Evolutionary conservation across 2,113 vertebrate species (phyloP), one percentile per base, ranked within the genome.

Genomic region (Nyctibius bracteatus): DNA sequence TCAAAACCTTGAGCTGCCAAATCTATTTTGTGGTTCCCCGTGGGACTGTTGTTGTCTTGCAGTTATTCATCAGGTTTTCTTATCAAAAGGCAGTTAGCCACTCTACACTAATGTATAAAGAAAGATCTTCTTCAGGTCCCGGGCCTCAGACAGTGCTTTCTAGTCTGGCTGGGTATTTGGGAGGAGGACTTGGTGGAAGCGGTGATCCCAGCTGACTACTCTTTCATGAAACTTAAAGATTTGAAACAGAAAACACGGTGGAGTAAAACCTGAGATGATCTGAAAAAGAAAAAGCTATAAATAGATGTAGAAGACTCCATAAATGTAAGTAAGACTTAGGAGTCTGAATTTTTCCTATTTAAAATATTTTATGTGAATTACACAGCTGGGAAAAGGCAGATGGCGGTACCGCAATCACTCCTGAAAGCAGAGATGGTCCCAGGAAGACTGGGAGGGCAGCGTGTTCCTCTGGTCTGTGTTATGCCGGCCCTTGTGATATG

Each of bases 341-440:
- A 54, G 37, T 30, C 16, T 33, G 33, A 23, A 1, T n/a, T 86
- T 84, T 95, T 85, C 5, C 33, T 24, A 20, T 71, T 79, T 71
- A 63, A 87, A 90, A 17, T 75, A 35, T 24, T 79, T 78, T 39
- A 33, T 43, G 27, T 62, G 43, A 84, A 61, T 82, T 72, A 47
- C 9, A 18, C 4, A 1, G 0, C 49, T 51, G 73, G 43, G 27
- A 88, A 86, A 90, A 90, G 6, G 59, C 57, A 67, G 52, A 35
- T 43, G 47, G 49, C 37, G 24, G 33, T 70, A 23, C 23, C 0
- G 0, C 13, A 47, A 39, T 68, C 1, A 1, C 17, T 84, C 18
- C 39, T 51, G 59, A 71, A 77, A 44, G 37, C 62, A 86, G 63
- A 91, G 37, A 55, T 9, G 12, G 17, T 49, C 1, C 2, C 23